Evolutionary conservation across 2,113 vertebrate genomes (phyloP).

Genomic region (Aegotheles bennettii): DNA sequence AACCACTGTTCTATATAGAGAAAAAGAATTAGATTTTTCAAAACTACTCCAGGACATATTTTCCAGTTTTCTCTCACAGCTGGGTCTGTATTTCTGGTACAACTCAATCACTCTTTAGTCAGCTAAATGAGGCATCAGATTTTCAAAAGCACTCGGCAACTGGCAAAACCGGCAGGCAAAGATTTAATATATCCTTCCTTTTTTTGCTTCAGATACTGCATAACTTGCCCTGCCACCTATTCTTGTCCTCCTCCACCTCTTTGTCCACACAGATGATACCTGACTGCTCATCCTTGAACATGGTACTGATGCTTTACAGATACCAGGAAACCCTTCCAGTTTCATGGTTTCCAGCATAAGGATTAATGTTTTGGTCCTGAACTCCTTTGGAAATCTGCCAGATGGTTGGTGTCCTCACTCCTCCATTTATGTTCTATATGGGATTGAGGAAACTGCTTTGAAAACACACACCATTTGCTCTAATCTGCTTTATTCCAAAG

Average conservation of each 20-base stretch:
- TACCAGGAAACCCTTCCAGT: not conserved
- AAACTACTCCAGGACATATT: conserved; percentile 17
- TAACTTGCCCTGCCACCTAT: not conserved
- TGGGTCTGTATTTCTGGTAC: conserved; percentile 35
- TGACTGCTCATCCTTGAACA: not conserved
- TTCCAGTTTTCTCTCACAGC: conserved; percentile 31
- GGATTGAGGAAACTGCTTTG: not conserved
- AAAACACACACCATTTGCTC: not conserved
- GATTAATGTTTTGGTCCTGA: not conserved
- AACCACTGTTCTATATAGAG: not conserved
- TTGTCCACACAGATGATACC: not conserved
- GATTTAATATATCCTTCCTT: not conserved
- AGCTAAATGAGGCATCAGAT: conserved; percentile 41
- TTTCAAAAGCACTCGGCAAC: conserved; percentile 11
- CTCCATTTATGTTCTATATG: not conserved
- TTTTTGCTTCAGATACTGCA: not conserved
- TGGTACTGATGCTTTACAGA: not conserved
- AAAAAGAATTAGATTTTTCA: not conserved
- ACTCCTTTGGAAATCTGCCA: not conserved
- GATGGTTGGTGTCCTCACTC: not conserved
- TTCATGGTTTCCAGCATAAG: not conserved
- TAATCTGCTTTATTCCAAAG: not conserved
- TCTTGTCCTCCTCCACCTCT: not conserved
- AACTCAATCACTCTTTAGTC: conserved; percentile 39
- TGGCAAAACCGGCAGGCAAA: not conserved